Base-by-base conservation (phyloP, 2,113 vertebrate species). In the Chaenocephalus aceratus region DNA sequence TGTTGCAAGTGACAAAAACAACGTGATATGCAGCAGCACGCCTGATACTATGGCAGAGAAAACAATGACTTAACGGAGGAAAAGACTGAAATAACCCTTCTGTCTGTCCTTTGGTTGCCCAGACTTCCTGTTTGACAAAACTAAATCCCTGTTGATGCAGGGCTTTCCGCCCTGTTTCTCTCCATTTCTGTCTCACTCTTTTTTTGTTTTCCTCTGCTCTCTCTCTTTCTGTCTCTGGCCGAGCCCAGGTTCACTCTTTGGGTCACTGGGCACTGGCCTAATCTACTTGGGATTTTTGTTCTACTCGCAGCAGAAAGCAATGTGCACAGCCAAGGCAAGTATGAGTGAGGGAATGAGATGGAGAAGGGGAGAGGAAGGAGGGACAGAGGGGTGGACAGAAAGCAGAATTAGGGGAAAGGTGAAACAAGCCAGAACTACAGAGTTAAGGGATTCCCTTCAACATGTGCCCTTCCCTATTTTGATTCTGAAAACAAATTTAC, bases 71-170 rank as follows among this genome's bases (percentile, higher is more conserved):
- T 93, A 92, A 91, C 85, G 84, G 82, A 83, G 87, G 56, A 92
- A 85, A 54, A 82, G 83, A 72, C 89, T 91, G 84, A 92, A 95
- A 94, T 89, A 93, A 94, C 88, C 75, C 75, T 88, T 79, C 91
- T 90, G 90, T 92, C 94, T 90, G 77, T 88, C 83, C 89, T 91
- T 83, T 86, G 81, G 77, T 84, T 80, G 56, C 67, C 85, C 91
- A 91, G 88, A 93, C 93, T 94, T 95, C 94, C 93, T 94, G 94
- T 92, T 93, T 88, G 92, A 90, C 86, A 78, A 83, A 84, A 76
- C 85, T 88, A 94, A 95, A 93, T 94, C 93, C 93, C 88, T 79
- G 90, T 79, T 91, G 88, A 91, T 90, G 91, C 91, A 52, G 75
- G 86, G 90, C 91, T 94, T 93, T 94, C 91, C 83, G 70, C 79